Base-by-base conservation (phyloP, 2,888 invertebrate species). In the Ectobius pallidus region DNA sequence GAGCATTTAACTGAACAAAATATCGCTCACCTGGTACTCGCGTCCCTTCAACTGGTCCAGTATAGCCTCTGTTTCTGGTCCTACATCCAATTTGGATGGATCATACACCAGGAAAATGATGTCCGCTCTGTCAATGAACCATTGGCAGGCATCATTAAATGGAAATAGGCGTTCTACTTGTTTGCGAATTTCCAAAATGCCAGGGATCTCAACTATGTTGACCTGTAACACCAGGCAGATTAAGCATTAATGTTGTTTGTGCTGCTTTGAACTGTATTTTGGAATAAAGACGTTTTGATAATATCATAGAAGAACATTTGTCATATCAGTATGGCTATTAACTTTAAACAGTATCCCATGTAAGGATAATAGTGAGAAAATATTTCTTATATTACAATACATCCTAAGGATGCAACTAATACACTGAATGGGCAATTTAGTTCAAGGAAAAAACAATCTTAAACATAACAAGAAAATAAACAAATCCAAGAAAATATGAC, bases 61-160 rank as follows among this genome's bases (percentile, higher is more conserved):
- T 81, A 97, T 94, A 74, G 95, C 95, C 86, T 97, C 96, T 71
- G 97, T 94, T 85, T 97, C 96, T 76, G 94, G 94, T 71, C 97
- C 97, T 75, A 96, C 96, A 82, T 97, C 97, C 78, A 97, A 88
- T 85, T 97, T 97, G 42, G 95, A 93, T 74, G 97, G 96, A 85
- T 97, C 97, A 82, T 97, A 97, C 39, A 97, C 93, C 72, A 97
- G 88, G 85, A 97, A 96, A 81, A 97, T 96, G 78, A 97, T 93
- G 82, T 97, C 96, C 27, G 97, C 96, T 75, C 96, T 89, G 84
- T 97, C 96, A 80, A 97, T 96, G 85, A 97, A 97, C 97, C 97
- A 97, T 83, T 96, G 96, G 81, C 96, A 96, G 65, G 96, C 97
- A 81, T 97, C 96, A 81, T 96, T 96, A 85, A 96, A 96, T 70